Evolutionary conservation across 1,140 invertebrate genomes (phyloP), one percentile per base, ranked within the genome.

Genomic region (Psix sp.): DNA sequence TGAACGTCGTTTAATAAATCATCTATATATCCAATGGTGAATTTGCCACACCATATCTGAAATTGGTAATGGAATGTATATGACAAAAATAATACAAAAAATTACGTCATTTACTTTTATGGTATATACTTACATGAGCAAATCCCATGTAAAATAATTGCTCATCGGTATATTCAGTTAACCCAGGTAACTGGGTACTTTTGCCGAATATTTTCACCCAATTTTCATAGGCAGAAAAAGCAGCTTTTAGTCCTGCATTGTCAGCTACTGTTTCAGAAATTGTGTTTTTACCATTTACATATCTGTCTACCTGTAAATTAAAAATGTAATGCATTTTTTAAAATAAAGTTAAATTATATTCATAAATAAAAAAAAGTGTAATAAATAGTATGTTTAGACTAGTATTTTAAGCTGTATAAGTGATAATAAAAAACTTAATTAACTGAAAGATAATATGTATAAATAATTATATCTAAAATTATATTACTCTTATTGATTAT

Each of bases 121-220:
- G 21, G 7, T 7, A 4, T 24, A 24, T 35, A 75, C 90, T 88
- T 87, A 94, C 94, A 86, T 96, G 95, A 16, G 92, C 94, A 84
- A 92, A 96, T n/a, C 92, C 90, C 6, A 97, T 89, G 86, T 95
- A 99, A 81, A 98, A 95, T 11, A 98, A 87, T 84, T 98, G 96
- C 33, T 96, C 91, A 35, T 91, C 90, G 0, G 90, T 91, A 36
- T 92, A 91, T 39, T 92, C 78, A 39, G 93, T 91, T 62, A 97
- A 90, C 13, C 95, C 94, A 0, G 95, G 95, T 21, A 96, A 83
- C 56, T 88, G 85, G 0, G 83, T 81, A 74, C 94, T 93, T 0
- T 80, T 79, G 0, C 91, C 91, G 48, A 89, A 78, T 38, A 88
- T 86, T 31, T 87, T 80, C 4, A 91, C 87, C 82, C 91, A 92